These are phyloP conservation scores for Amphiprion ocellaris DNA, from an alignment of 2,113 vertebrate genomes.

Conservation along the genomic window DNA sequence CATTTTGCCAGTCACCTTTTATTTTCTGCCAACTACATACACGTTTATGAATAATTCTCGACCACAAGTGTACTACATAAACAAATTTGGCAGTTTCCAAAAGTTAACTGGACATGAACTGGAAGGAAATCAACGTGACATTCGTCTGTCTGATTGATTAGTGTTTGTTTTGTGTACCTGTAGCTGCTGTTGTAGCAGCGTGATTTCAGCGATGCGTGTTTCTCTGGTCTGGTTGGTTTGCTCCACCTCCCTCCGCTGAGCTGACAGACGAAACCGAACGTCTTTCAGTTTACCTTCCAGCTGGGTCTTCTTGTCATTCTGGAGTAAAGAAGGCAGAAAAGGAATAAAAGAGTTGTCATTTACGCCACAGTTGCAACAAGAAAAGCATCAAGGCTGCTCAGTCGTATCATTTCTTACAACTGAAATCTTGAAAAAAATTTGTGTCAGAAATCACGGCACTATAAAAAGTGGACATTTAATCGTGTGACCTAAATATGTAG, in stretches of 20 bases:
- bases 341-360: not conserved
- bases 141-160: not conserved
- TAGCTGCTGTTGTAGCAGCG: slow-evolving; percentile 94
- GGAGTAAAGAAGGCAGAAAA: not conserved
- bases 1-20: not conserved
- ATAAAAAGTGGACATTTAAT: no score
- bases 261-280: slow-evolving; percentile 91
- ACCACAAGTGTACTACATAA: no score
- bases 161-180: slow-evolving; percentile 83
- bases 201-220: slow-evolving; percentile 95
- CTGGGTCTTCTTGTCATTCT: slow-evolving; percentile 97
- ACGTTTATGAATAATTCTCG: no score
- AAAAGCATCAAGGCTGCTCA: no score
- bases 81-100: no score
- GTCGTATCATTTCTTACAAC: no score
- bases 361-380: no score
- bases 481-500: no score
- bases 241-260: slow-evolving; percentile 95
- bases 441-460: no score
- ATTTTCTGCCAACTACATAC: no score
- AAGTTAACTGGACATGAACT: no score
- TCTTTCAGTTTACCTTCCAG: slow-evolving; percentile 97
- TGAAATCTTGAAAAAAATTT: no score
- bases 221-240: slow-evolving; percentile 96
- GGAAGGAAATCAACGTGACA: not conserved